Base-by-base conservation (phyloP, 2,888 invertebrate genomes). In the Plebejus anna region DNA sequence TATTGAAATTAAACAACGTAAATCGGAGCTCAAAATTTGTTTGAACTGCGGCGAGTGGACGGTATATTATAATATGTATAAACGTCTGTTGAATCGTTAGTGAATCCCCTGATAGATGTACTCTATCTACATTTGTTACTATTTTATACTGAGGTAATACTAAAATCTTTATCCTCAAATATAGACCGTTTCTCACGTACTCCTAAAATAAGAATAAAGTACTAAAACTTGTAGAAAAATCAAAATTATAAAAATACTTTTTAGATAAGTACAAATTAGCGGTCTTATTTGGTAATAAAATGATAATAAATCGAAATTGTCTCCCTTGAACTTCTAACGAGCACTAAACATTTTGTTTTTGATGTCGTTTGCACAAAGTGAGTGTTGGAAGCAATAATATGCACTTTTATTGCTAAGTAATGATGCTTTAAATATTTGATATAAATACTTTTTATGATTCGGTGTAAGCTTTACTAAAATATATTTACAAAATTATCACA, bases 111-210 rank as follows among this genome's bases (percentile, higher is more conserved):
- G 71, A 71, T 76, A 71, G 76, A 75, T 75, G 28, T 73, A 75
- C 16, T 77, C 75, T 75, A 76, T 75, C 72, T 72, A 75, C 75
- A 55, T 76, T 75, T 76, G 77, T 76, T 79, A 75, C 77, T 77
- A 75, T 72, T 76, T 75, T 76, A 36, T 70, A 75, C 71, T 75
- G 71, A 75, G 73, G 55, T 57, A 70, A 71, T 57, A 76, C 76
- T 77, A 51, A 47, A 72, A 36, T 73, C 72, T 71, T 77, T 77
- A 77, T 78, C 77, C 78, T 76, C 76, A 76, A 71, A 76, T 72
- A 75, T 79, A 76, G 82, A 81, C 81, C 83, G 83, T 83, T 82
- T 82, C 80, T 81, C 82, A 82, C 79, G 66, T 59, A 55, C 51
- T 51, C 51, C 55, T 73, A 47, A 28, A 28, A 3, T 73, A 73